Percentiles rank a stretch among this genome's conserved stretches.
phyloP scores from a whole-genome alignment of 2,113 vertebrate species.

The Microtus oregoni region DNA sequence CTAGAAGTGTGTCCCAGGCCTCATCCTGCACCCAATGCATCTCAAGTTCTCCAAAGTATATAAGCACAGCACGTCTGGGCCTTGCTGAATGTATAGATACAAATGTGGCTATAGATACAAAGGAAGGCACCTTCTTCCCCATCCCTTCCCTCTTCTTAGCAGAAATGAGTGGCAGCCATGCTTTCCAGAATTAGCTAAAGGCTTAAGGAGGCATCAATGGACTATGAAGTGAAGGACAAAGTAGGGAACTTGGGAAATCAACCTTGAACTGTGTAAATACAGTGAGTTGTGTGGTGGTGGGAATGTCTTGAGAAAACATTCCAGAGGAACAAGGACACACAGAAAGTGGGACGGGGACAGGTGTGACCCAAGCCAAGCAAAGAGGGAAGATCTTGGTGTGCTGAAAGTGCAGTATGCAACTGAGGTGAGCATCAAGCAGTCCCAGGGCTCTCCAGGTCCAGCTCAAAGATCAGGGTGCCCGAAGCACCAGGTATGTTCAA shows the following conservation, averaged over 20 bases:
- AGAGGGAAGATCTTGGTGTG: too few species aligned
- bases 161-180: not conserved
- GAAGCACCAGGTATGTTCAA: rapidly evolving
- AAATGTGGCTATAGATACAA: not conserved
- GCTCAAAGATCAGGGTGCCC: not conserved
- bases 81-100: not conserved
- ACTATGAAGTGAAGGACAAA: not conserved
- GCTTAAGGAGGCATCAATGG: not conserved
- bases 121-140: not conserved
- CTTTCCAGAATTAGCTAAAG: not conserved
- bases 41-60: rapidly evolving
- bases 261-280: not conserved
- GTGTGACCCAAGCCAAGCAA: not conserved
- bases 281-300: not conserved
- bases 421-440: not conserved
- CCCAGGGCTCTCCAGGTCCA: not conserved
- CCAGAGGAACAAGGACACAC: not conserved
- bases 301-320: not conserved
- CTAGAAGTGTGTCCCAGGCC: not conserved
- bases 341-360: not conserved
- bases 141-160: not conserved
- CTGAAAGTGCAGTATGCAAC: rapidly evolving
- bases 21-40: not conserved
- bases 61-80: not conserved
- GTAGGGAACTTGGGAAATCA: not conserved